Percentiles rank a stretch among this genome's conserved stretches.
phyloP scores from a whole-genome alignment of 2,888 invertebrate species.

The Aphodius sticticus region DNA sequence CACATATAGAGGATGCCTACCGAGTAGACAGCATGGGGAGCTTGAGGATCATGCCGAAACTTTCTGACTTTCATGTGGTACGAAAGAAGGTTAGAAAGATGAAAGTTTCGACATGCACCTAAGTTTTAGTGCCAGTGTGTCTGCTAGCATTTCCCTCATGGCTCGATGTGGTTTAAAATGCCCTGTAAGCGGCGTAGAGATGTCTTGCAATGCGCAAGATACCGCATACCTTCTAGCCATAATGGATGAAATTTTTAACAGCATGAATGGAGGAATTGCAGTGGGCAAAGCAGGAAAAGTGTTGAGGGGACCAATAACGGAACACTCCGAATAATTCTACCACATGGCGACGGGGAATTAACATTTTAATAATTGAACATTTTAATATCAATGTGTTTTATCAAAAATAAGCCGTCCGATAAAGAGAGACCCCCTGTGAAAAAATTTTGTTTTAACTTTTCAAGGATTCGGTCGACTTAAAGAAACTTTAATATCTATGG shows the following conservation, averaged over 20 bases:
- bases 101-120: constrained; percentile 27
- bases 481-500: neutral
- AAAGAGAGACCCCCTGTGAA: neutral
- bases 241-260: constrained; percentile 20
- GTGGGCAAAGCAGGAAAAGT: constrained; percentile 8
- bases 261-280: constrained; percentile 17
- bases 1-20: constrained; percentile 27
- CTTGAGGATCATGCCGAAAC: constrained; percentile 24
- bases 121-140: constrained; percentile 35
- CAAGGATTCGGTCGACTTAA: neutral
- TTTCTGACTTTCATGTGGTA: constrained; percentile 25
- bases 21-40: constrained; percentile 17
- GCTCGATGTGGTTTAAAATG: neutral
- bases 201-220: neutral
- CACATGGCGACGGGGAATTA: neutral
- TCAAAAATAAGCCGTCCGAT: neutral
- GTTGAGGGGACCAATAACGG: constrained; percentile 14
- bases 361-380: too few relatives aligned
- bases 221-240: constrained; percentile 15
- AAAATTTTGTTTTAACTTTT: neutral
- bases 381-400: neutral
- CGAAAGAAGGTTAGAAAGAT: constrained; percentile 26
- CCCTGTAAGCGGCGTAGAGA: neutral
- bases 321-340: neutral
- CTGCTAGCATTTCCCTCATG: constrained; percentile 29